phyloP scores from a whole-genome alignment of 2,888 invertebrate species.

The Drosophila lacicola region DNA sequence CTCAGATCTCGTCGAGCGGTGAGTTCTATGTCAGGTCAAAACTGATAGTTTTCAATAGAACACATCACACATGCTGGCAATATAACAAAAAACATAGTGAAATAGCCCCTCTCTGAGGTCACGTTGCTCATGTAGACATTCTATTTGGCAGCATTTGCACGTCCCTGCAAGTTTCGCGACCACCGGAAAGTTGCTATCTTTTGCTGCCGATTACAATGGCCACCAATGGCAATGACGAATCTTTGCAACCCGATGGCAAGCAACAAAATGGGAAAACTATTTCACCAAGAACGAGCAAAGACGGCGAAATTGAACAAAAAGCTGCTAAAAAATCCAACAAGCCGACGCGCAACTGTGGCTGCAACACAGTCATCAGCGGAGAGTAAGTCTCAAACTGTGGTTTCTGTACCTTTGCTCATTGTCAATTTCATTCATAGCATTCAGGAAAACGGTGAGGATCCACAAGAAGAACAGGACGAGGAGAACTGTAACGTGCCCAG shows the following conservation, averaged over 20 bases:
- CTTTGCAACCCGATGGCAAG: no score
- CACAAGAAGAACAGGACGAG: neutral
- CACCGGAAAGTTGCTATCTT: constrained; percentile 31
- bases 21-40: constrained; percentile 59
- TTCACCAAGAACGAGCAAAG: neutral
- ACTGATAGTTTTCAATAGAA: neutral
- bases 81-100: constrained; percentile 14
- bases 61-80: constrained; percentile 15
- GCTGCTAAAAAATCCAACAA: neutral
- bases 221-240: neutral
- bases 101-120: constrained; percentile 11
- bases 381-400: constrained; percentile 20
- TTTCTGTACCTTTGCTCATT: neutral
- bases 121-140: constrained; percentile 28
- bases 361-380: constrained; percentile 31
- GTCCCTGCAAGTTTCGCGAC: constrained; percentile 42
- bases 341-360: constrained; percentile 39
- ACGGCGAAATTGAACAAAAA: neutral
- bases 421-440: constrained; percentile 1
- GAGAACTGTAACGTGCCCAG: neutral
- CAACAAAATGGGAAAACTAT: neutral
- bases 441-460: neutral
- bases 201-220: constrained; percentile 43
- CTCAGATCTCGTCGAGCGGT: constrained; percentile 52
- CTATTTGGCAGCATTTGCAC: constrained; percentile 49